Evolutionary conservation across 2,888 invertebrate genomes (phyloP), one percentile per base, ranked within the genome.

Genomic region (Acrobasis suavella): DNA sequence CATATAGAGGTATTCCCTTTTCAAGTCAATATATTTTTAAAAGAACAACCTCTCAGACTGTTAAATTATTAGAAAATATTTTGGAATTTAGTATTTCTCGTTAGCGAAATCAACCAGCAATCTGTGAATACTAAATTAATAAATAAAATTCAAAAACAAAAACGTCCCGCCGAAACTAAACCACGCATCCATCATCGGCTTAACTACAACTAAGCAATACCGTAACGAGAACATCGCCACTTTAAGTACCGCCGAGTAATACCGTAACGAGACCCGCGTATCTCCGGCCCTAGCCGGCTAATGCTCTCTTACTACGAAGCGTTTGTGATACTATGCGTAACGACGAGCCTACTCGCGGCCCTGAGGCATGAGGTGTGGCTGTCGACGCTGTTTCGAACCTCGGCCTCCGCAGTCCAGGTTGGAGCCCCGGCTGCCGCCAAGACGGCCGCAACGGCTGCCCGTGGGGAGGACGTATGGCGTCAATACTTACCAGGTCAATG

Each of bases 361-460:
- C 75, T 87, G 65, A 76, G 85, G 70, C 80, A 87, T 87, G 89
- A 87, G 86, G 85, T 87, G 89, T 82, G 87, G 89, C 64, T 84
- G 85, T 74, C 86, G 85, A 68, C 83, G 81, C 64, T 85, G 85
- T 78, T 82, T 77, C 86, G 83, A 86, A 78, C 87, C 86, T 71
- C 83, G 81, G 64, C 78, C 83, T 76, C 83, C 77, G 78, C 66
- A 77, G 75, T 70, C 46, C 32, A 15, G 51, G 79, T 75, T 72
- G 80, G 69, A 60, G 75, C 64, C 66, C 17, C 64, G 64, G 39
- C 54, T 49, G 15, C 61, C 60, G 16, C 68, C 60, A 62, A 58
- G 68, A 64, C 61, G 68, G n/a, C 63, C 67, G 62, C 72, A 73
- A 42, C 73, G 72, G n/a, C 72, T 70, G 62, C 67, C 65, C 54